These are phyloP conservation scores for Neoniphon sammara DNA, from an alignment of 2,797 vertebrate genomes.

Conservation along the genomic window DNA sequence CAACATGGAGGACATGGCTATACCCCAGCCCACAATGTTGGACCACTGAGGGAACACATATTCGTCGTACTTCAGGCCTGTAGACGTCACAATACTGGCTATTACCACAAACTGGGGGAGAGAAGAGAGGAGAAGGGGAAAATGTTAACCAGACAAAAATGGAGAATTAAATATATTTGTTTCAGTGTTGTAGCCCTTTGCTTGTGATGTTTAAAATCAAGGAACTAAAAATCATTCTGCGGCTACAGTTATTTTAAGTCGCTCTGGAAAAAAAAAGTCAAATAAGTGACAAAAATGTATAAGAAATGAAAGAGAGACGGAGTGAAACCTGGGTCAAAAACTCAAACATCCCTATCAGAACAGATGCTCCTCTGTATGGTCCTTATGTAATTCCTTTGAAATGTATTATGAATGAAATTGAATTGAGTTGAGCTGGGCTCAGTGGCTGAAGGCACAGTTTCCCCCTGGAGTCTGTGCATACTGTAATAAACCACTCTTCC, in stretches of 20 bases:
- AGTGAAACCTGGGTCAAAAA: neutral
- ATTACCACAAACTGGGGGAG: slow-evolving; percentile 92
- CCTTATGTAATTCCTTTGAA: slow-evolving; percentile 3
- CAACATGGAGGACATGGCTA: slow-evolving; percentile 95
- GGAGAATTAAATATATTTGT: neutral
- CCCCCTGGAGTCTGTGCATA: slow-evolving; percentile 16
- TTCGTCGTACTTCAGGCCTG: slow-evolving; percentile 91
- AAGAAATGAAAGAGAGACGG: neutral
- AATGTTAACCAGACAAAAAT: neutral
- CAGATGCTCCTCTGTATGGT: neutral
- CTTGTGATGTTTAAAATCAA: neutral
- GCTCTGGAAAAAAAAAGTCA: neutral
- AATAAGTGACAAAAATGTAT: neutral
- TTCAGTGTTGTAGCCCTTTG: neutral
- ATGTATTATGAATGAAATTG: slow-evolving; percentile 27
- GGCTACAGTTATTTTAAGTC: neutral
- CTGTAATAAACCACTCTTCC: slow-evolving; percentile 23
- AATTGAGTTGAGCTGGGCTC: slow-evolving; percentile 21
- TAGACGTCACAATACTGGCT: slow-evolving; percentile 91
- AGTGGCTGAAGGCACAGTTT: neutral
- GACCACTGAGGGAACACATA: slow-evolving; percentile 93
- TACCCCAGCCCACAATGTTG: slow-evolving; percentile 90
- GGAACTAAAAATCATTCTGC: neutral
- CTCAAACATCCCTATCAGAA: neutral
- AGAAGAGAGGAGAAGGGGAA: neutral